These are phyloP conservation scores for Elysia crispata DNA, from an alignment of 2,888 invertebrate genomes.

Conservation along the genomic window DNA sequence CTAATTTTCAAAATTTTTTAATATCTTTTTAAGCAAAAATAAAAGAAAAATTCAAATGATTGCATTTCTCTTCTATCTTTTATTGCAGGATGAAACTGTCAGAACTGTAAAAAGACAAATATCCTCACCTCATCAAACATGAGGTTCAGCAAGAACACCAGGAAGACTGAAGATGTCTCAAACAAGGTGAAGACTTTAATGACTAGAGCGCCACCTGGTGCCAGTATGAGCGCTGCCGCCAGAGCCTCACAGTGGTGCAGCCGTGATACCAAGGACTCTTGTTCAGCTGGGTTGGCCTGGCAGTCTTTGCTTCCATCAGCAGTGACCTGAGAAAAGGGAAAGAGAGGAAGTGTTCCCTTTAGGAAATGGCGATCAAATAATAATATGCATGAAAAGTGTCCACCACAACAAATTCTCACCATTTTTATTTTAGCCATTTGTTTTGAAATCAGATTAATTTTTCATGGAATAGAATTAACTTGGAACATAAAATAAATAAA, in stretches of 20 bases:
- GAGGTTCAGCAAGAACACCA: slow-evolving; percentile 88
- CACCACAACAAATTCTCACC: too few species aligned
- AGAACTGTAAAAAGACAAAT: not conserved
- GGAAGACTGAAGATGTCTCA: slow-evolving; percentile 87
- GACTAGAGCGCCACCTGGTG: slow-evolving; percentile 86
- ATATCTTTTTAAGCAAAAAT: too few species aligned
- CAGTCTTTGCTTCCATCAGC: slow-evolving; percentile 97
- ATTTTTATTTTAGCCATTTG: too few species aligned
- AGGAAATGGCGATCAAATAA: too few species aligned
- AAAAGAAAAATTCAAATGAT: too few species aligned
- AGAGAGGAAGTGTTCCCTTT: not conserved
- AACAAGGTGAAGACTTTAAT: slow-evolving; percentile 94
- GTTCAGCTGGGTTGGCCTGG: slow-evolving; percentile 88
- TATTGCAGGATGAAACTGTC: not conserved
- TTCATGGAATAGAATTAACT: too few species aligned
- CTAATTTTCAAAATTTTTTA: not conserved
- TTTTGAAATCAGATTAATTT: too few species aligned
- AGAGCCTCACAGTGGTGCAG: slow-evolving; percentile 91
- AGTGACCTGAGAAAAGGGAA: slow-evolving; percentile 82
- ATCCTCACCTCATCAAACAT: slow-evolving; percentile 81
- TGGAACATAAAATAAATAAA: too few species aligned
- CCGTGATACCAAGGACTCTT: slow-evolving; percentile 87
- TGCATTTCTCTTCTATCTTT: not conserved
- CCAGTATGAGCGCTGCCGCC: slow-evolving; percentile 85
- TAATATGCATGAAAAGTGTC: too few species aligned